phyloP scores from a whole-genome alignment of 2,888 invertebrate species.

The Nemurella pictetii region DNA sequence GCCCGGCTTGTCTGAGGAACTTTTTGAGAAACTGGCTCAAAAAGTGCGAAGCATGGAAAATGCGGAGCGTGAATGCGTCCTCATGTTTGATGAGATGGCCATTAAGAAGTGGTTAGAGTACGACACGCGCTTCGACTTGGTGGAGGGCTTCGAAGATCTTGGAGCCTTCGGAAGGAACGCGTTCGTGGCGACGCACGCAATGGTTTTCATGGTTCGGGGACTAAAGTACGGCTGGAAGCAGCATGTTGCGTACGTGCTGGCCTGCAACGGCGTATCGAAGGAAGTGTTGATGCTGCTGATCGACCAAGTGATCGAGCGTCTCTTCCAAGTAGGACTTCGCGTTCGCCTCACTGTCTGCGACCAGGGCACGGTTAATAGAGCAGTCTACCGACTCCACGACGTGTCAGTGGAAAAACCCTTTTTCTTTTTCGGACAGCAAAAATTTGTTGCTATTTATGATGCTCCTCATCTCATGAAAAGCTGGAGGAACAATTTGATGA shows the following conservation, averaged over 20 bases:
- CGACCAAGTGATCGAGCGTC: slow-evolving; percentile 34
- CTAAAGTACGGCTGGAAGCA: slow-evolving; percentile 44
- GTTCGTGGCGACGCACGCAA: slow-evolving; percentile 42
- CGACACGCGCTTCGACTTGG: slow-evolving; percentile 41
- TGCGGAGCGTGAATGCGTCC: slow-evolving; percentile 43
- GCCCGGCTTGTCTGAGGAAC: slow-evolving; percentile 42
- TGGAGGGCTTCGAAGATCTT: slow-evolving; percentile 44
- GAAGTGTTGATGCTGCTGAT: slow-evolving; percentile 37
- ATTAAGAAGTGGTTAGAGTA: slow-evolving; percentile 43
- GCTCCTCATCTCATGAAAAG: slow-evolving; percentile 43
- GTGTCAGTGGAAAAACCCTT: slow-evolving; percentile 41
- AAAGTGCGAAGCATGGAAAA: slow-evolving; percentile 44
- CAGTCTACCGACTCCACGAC: slow-evolving; percentile 40
- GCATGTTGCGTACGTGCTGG: slow-evolving; percentile 44
- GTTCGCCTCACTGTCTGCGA: slow-evolving; percentile 43
- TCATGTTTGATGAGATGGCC: slow-evolving; percentile 45
- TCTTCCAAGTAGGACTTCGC: slow-evolving; percentile 39
- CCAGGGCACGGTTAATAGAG: slow-evolving; percentile 41
- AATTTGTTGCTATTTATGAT: slow-evolving; percentile 43
- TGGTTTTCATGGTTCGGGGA: slow-evolving; percentile 44
- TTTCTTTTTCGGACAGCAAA: slow-evolving; percentile 34
- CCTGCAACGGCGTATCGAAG: slow-evolving; percentile 36
- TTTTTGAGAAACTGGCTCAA: slow-evolving; percentile 42
- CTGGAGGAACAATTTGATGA: slow-evolving; percentile 42
- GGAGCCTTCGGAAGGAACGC: slow-evolving; percentile 41